Base-by-base conservation (phyloP, 2,113 vertebrate species). In the Bufo bufo region DNA sequence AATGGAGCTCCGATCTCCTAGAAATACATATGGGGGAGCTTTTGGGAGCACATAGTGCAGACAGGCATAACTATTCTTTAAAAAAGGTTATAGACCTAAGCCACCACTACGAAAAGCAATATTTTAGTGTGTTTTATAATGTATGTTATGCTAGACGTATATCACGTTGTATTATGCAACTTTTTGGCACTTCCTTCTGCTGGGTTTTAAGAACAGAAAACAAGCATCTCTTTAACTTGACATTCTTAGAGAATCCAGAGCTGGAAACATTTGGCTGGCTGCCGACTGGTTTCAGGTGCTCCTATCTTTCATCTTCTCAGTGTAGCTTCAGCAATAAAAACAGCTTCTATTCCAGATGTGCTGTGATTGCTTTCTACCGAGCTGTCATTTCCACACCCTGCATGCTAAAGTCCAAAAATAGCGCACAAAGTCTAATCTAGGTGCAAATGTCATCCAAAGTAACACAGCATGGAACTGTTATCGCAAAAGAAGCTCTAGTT, bases 261-360 rank as follows among this genome's bases (percentile, higher is more conserved):
- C 84, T 61, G 84, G 11, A 85, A 47, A 23, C 11, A 85, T 74
- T 77, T 86, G 84, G 84, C 72, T 23, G 74, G 7, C 23, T 63
- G 84, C 84, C 74, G 33, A 17, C 58, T 49, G 23, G 17, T 77
- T 85, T 85, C 84, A 72, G 77, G 77, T 80, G 58, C 7, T 52
- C n/a, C 56, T 14, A 54, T 33, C 85, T 66, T 52, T 71, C 61
- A 71, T 86, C 85, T 63, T 71, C 59, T 65, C 77, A 1, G 47
- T n/a, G 63, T 54, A 81, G 49, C 66, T 87, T 87, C 54, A 54
- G 23, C 61, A 23, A 50, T 16, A 79, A 65, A 75, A 87, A 65
- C 78, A 87, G 85, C 59, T 87, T 71, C 49, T n/a, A 45, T 87
- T 87, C 85, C 85, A 87, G 85, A 87, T 87, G 85, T 69, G 61